Percentiles rank a stretch among this genome's conserved stretches.
phyloP scores from a whole-genome alignment of 2,888 invertebrate species.

The Oscheius onirici region DNA sequence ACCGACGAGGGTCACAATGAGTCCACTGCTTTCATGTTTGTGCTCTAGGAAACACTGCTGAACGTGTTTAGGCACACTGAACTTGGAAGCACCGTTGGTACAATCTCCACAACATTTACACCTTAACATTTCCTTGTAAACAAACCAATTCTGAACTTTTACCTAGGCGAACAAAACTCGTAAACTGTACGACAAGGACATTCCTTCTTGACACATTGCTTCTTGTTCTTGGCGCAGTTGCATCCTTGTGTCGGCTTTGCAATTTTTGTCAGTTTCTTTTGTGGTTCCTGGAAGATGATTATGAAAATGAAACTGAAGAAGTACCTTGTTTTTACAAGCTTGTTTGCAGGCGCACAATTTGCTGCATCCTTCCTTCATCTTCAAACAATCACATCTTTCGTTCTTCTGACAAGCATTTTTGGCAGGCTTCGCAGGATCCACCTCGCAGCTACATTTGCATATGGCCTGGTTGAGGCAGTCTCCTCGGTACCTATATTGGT shows the following conservation, averaged over 20 bases:
- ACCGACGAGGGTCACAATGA: constrained; percentile 70
- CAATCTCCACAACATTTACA: constrained; percentile 72
- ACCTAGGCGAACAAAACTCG: constrained; percentile 70
- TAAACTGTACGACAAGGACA: constrained; percentile 70
- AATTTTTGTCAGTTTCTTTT: constrained; percentile 66
- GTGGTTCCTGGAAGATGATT: constrained; percentile 58
- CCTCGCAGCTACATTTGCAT: constrained; percentile 72
- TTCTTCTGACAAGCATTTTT: constrained; percentile 70
- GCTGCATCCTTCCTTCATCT: constrained; percentile 71
- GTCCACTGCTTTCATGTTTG: constrained; percentile 70
- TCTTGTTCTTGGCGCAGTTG: constrained; percentile 71
- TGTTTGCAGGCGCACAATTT: constrained; percentile 71
- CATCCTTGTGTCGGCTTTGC: constrained; percentile 69
- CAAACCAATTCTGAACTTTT: not conserved
- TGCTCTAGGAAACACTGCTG: constrained; percentile 71
- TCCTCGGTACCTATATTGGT: constrained; percentile 65
- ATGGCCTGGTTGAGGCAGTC: constrained; percentile 72
- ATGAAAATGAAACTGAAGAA: not conserved
- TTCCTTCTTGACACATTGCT: constrained; percentile 71
- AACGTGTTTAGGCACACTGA: constrained; percentile 71
- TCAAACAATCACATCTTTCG: constrained; percentile 71
- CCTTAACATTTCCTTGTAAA: constrained; percentile 33
- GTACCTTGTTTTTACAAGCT: constrained; percentile 70
- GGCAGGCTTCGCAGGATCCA: constrained; percentile 70
- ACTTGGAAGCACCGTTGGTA: constrained; percentile 71